Evolutionary conservation across 1,140 invertebrate species (phyloP).

Genomic region (Calephelis nemesis): DNA sequence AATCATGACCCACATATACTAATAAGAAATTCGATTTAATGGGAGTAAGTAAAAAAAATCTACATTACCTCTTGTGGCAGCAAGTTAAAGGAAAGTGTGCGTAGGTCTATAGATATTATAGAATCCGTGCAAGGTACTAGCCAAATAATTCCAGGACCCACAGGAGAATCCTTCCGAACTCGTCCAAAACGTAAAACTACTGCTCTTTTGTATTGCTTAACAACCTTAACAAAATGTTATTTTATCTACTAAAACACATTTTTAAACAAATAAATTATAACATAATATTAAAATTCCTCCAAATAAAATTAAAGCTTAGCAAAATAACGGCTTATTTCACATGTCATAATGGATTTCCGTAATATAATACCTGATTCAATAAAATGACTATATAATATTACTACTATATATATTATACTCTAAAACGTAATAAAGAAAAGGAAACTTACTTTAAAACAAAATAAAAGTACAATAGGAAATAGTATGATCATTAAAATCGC

Average conservation of each 20-base stretch:
- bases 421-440: too few species aligned
- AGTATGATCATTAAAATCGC: constrained; percentile 40
- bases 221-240: constrained; percentile 78
- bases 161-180: constrained; percentile 84
- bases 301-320: not conserved
- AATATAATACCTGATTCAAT: too few species aligned
- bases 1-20: not conserved
- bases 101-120: constrained; percentile 87
- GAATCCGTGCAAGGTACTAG: constrained; percentile 89
- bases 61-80: constrained; percentile 87
- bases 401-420: too few species aligned
- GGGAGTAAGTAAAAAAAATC: not conserved
- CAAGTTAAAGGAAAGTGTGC: constrained; percentile 90
- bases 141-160: constrained; percentile 89
- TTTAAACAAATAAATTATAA: not conserved
- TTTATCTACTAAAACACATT: too few species aligned
- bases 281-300: not conserved
- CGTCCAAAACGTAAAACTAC: constrained; percentile 88
- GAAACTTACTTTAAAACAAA: constrained; percentile 45
- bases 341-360: too few species aligned
- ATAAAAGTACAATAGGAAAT: constrained; percentile 40
- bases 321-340: too few species aligned
- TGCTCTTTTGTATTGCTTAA: constrained; percentile 89
- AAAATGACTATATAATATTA: too few species aligned
- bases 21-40: not conserved